Evolutionary conservation across 1,140 invertebrate species (phyloP).

Genomic region (Nasonia giraulti): DNA sequence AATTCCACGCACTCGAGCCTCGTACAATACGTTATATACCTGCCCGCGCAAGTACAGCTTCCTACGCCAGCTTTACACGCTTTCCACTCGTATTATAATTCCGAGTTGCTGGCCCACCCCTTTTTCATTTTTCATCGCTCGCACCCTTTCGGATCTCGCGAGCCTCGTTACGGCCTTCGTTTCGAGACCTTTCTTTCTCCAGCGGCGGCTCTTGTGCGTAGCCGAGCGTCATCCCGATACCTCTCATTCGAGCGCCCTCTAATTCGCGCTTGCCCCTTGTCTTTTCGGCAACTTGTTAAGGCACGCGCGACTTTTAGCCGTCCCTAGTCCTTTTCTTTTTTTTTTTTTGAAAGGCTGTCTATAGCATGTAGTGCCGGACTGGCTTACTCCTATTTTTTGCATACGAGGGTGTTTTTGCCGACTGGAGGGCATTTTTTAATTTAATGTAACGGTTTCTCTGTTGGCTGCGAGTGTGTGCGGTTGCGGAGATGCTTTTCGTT

Average conservation of each 20-base stretch:
- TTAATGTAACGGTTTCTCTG: neutral
- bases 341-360: neutral
- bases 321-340: neutral
- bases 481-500: neutral
- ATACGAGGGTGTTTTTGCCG: neutral
- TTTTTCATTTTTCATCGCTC: conserved; percentile 43
- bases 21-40: neutral
- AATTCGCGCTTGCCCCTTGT: conserved; percentile 25
- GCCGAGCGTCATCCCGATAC: neutral
- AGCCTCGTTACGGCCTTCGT: conserved; percentile 27
- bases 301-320: conserved; percentile 5
- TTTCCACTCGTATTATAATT: conserved; percentile 11
- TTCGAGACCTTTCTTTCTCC: conserved; percentile 14
- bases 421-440: neutral
- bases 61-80: neutral
- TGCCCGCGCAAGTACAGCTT: neutral
- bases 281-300: conserved; percentile 39
- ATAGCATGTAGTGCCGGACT: neutral
- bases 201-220: conserved; percentile 1
- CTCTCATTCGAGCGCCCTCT: conserved; percentile 22
- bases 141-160: neutral
- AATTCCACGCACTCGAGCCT: conserved; percentile 18
- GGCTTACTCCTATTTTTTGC: too few species aligned
- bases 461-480: neutral
- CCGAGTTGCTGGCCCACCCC: neutral